phyloP scores from a whole-genome alignment of 2,113 vertebrate genomes.

The Pimephales promelas region DNA sequence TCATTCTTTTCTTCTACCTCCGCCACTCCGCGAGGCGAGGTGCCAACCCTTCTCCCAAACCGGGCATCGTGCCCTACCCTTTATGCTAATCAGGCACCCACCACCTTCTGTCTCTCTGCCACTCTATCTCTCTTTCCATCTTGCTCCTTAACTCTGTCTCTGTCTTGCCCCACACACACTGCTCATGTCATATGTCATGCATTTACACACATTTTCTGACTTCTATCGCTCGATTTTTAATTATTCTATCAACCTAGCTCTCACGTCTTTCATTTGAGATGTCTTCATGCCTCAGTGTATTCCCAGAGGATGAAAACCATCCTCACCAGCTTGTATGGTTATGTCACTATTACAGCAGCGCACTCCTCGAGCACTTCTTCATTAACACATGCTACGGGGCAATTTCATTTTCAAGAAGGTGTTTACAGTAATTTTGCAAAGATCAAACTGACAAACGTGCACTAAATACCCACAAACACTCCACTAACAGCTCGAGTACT shows the following conservation, averaged over 20 bases:
- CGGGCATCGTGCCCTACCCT: constrained; percentile 77
- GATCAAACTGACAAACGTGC: constrained; percentile 46
- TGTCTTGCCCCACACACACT: constrained; percentile 32
- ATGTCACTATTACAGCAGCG: constrained; percentile 27
- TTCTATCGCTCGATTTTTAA: not conserved
- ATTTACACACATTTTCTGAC: not conserved
- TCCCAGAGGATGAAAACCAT: not conserved
- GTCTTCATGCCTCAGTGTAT: not conserved
- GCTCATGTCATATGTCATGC: not conserved
- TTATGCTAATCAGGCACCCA: constrained; percentile 76
- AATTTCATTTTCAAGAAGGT: constrained; percentile 32
- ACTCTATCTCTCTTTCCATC: constrained; percentile 14
- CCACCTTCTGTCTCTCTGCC: constrained; percentile 47
- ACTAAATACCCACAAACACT: constrained; percentile 38
- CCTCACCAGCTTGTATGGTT: not conserved
- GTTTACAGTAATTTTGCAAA: constrained; percentile 44
- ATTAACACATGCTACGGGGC: constrained; percentile 50
- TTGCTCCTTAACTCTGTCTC: constrained; percentile 10
- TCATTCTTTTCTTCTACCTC: constrained; percentile 68
- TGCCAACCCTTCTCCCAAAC: constrained; percentile 77
- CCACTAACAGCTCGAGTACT: not conserved
- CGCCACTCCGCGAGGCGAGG: constrained; percentile 72
- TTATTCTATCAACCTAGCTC: not conserved
- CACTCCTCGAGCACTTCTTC: constrained; percentile 18
- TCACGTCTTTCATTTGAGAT: not conserved